Percentiles rank a stretch among this genome's conserved stretches.
These are phyloP conservation scores for Drosophila neonasuta DNA, from an alignment of 2,888 invertebrate species.

Conservation along the genomic window DNA sequence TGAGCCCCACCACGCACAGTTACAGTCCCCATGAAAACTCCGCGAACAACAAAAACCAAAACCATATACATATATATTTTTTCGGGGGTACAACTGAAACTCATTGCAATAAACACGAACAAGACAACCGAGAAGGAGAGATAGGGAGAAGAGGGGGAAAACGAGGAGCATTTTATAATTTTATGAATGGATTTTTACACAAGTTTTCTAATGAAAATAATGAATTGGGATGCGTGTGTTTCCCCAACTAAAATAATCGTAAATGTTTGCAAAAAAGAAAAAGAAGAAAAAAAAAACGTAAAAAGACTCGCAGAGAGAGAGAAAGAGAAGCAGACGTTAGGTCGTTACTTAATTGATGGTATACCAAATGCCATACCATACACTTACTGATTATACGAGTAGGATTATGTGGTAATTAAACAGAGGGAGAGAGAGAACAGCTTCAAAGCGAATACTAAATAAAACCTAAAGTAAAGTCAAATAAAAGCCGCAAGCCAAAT, in stretches of 20 bases:
- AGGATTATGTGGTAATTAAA: conserved; percentile 37
- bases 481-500: conserved; percentile 57
- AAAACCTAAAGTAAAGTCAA: conserved; percentile 25
- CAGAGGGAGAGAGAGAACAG: conserved; percentile 9
- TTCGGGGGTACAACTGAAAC: conserved; percentile 38
- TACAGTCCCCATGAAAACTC: conserved; percentile 16
- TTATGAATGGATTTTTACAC: conserved; percentile 54
- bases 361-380: conserved; percentile 22
- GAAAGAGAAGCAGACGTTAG: conserved; percentile 47
- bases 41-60: conserved; percentile 3
- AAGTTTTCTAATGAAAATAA: conserved; percentile 52
- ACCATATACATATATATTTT: conserved; percentile 5
- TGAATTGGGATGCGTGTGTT: conserved; percentile 22
- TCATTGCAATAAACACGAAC: conserved; percentile 47
- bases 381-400: conserved; percentile 38
- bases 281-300: not conserved
- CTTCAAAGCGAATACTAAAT: conserved; percentile 50
- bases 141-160: conserved; percentile 11
- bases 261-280: conserved; percentile 33
- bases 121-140: conserved; percentile 23
- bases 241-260: conserved; percentile 32
- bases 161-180: conserved; percentile 40
- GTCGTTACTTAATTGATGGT: conserved; percentile 64
- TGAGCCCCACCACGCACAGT: conserved; percentile 44
- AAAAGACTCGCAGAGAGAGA: conserved; percentile 37